Base-by-base conservation (phyloP, 2,113 vertebrate species). In the Epinephelus fuscoguttatus region DNA sequence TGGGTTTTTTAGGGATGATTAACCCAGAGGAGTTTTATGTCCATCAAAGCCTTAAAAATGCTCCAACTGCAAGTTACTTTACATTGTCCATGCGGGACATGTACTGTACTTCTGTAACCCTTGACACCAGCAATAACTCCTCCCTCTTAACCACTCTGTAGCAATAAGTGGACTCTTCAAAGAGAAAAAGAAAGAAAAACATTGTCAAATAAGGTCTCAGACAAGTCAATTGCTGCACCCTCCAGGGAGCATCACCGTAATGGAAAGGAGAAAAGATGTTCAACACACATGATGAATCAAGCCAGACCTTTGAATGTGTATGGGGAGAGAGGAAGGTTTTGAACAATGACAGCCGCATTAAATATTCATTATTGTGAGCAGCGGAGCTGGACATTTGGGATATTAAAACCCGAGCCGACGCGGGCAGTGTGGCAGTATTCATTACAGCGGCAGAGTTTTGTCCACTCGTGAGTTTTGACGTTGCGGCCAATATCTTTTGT, bases 321-420 rank as follows among this genome's bases (percentile, higher is more conserved):
- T 1, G 3, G 33, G 23, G 66, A 69, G 37, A 7, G 37, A 7
- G 37, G 67, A 81, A 45, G 74, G 45, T 67, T 81, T 75, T 76
- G 55, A 88, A 81, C 85, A 78, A 82, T 80, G 88, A 87, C 45
- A 84, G 63, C 56, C 45, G 78, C 78, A 86, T 92, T 92, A 90
- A 92, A 91, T 88, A 93, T 91, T 89, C 83, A 92, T 91, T 64
- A 87, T 80, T 47, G 59, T 66, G 82, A 84, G 52, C 52, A 25
- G 63, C 10, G 70, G 80, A 89, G 88, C 73, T 61, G 74, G 81
- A 76, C 85, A 33, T 88, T 66, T 81, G 84, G 85, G 90, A 89
- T 91, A 92, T 90, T 88, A 91, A 88, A 92, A 74, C 55, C 18
- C 0, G 25, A 75, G 70, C 23, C 1, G 27, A 33, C 6, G 21